Evolutionary conservation across 1,140 invertebrate genomes (phyloP).

Genomic region (Littorina saxatilis): DNA sequence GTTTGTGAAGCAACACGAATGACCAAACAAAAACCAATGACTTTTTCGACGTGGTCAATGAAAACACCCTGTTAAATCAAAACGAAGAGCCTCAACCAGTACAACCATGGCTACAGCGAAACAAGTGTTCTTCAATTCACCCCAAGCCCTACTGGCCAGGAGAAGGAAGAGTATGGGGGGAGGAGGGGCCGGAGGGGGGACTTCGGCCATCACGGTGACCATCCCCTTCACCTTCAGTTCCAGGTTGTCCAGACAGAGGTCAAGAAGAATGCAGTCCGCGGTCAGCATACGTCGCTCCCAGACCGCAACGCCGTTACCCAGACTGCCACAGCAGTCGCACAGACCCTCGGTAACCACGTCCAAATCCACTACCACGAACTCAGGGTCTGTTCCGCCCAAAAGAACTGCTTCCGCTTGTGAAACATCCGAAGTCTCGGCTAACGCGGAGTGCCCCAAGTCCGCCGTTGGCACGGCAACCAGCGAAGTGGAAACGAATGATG

Average conservation of each 20-base stretch:
- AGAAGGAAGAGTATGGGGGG: not conserved
- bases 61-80: too few species aligned
- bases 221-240: conserved; percentile 5
- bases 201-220: not conserved
- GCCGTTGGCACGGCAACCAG: not conserved
- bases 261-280: not conserved
- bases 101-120: conserved; percentile 9
- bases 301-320: conserved; percentile 1
- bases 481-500: not conserved
- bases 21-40: too few species aligned
- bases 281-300: not conserved
- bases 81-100: not conserved
- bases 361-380: not conserved
- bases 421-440: too few species aligned
- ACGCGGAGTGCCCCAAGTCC: too few species aligned
- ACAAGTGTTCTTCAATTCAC: conserved; percentile 6
- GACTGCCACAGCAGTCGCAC: not conserved
- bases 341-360: not conserved
- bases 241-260: not conserved
- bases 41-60: too few species aligned
- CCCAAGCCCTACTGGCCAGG: not conserved
- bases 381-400: not conserved
- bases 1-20: too few species aligned
- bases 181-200: not conserved
- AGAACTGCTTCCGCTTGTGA: not conserved